phyloP scores from a whole-genome alignment of 2,113 vertebrate species.

The Aegypius monachus region DNA sequence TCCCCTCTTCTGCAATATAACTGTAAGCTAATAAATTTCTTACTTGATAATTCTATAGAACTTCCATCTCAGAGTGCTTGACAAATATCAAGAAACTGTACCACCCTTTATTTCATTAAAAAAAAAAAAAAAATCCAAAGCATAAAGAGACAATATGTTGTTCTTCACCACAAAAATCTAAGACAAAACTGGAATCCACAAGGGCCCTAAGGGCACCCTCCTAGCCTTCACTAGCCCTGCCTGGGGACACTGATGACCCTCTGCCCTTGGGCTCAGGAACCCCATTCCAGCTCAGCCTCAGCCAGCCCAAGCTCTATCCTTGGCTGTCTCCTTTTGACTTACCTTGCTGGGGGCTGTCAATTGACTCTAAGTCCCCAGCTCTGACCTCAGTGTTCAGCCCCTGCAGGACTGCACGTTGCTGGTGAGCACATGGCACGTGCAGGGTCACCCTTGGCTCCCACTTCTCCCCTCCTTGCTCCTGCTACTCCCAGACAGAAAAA shows the following conservation, averaged over 20 bases:
- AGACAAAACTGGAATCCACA: neutral
- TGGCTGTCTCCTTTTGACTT: neutral
- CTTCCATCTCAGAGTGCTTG: neutral
- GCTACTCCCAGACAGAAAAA: neutral
- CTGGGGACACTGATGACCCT: neutral
- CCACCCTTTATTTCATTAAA: neutral
- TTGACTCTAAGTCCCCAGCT: neutral
- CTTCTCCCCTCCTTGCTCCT: neutral
- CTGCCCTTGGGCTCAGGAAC: neutral
- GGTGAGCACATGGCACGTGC: rapidly evolving
- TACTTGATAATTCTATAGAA: neutral
- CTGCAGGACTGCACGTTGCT: neutral
- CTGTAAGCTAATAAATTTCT: neutral
- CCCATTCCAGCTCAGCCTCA: neutral
- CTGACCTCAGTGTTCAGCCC: neutral
- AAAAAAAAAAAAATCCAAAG: neutral
- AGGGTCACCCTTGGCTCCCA: neutral
- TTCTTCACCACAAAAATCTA: neutral
- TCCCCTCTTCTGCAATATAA: neutral
- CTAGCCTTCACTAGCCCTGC: neutral
- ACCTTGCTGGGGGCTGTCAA: neutral
- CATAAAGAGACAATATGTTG: neutral
- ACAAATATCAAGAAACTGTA: neutral
- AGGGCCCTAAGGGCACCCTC: neutral
- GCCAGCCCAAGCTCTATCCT: neutral